Percentiles rank a stretch among this genome's conserved stretches.
phyloP scores from a whole-genome alignment of 1,140 invertebrate species.

The Drosophila lowei region DNA sequence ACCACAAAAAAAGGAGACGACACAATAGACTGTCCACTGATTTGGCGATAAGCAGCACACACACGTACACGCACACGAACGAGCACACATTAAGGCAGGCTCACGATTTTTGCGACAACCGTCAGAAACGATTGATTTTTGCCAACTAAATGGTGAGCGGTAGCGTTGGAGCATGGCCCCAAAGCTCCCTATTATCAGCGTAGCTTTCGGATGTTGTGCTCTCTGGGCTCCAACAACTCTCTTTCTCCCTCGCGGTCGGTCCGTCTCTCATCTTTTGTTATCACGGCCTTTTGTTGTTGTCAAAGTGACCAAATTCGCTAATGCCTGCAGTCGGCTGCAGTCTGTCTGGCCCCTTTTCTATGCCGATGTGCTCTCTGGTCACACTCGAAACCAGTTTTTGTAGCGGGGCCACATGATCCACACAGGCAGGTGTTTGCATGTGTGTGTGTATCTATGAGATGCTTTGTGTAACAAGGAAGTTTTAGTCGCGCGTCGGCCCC shows the following conservation, averaged over 20 bases:
- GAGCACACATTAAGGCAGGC: slow-evolving; percentile 52
- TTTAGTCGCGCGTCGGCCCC: slow-evolving; percentile 11
- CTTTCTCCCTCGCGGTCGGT: slow-evolving; percentile 14
- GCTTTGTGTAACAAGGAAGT: slow-evolving; percentile 56
- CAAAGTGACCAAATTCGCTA: slow-evolving; percentile 59
- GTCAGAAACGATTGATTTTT: slow-evolving; percentile 71
- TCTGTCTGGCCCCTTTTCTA: slow-evolving; percentile 5
- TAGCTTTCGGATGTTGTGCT: slow-evolving; percentile 50
- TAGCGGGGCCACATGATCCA: slow-evolving; percentile 42
- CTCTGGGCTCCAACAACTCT: slow-evolving; percentile 16
- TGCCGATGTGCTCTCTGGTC: slow-evolving; percentile 33
- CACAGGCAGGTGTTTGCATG: slow-evolving; percentile 35
- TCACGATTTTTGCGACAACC: slow-evolving; percentile 43
- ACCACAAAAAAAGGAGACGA: slow-evolving; percentile 9
- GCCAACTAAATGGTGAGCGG: slow-evolving; percentile 66
- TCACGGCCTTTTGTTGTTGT: slow-evolving; percentile 52
- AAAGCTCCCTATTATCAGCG: slow-evolving; percentile 65
- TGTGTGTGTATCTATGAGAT: slow-evolving; percentile 5
- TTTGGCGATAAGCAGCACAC: slow-evolving; percentile 70
- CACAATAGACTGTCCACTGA: slow-evolving; percentile 42
- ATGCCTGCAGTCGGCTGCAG: slow-evolving; percentile 35
- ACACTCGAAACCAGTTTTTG: slow-evolving; percentile 65
- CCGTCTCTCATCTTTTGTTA: slow-evolving; percentile 49
- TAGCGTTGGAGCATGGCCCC: slow-evolving; percentile 37
- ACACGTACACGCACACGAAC: slow-evolving; percentile 26